Conservation (phyloP, 2,888 invertebrate genomes). For the Leucoptera coffeella region DNA sequence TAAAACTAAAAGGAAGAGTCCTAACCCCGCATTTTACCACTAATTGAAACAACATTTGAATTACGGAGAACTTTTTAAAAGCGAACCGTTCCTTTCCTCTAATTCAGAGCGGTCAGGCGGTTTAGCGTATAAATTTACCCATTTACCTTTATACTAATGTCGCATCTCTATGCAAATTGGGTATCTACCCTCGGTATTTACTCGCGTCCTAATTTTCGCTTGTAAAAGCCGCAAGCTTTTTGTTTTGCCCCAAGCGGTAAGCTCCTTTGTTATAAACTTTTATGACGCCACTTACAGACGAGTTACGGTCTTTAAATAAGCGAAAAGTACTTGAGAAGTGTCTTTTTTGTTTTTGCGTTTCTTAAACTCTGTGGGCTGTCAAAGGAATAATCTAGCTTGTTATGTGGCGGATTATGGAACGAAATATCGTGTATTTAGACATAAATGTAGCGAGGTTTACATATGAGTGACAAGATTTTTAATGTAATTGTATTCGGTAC, state of each 20-base stretch:
- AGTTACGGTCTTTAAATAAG: background rate
- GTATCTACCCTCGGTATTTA: slow-evolving; percentile 35
- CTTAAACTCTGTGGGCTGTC: too few relatives aligned
- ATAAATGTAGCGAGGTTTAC: too few relatives aligned
- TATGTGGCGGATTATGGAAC: too few relatives aligned
- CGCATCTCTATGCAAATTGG: slow-evolving; percentile 52
- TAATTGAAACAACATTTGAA: slow-evolving; percentile 4
- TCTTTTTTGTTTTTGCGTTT: background rate
- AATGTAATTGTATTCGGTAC: too few relatives aligned
- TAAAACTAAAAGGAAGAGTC: background rate
- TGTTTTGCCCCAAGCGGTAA: slow-evolving; percentile 3
- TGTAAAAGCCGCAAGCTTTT: slow-evolving; percentile 33
- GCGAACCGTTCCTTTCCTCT: slow-evolving; percentile 6
- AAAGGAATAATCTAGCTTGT: too few relatives aligned
- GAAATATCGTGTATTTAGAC: too few relatives aligned
- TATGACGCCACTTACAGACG: slow-evolving; percentile 3
- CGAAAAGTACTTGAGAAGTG: background rate
- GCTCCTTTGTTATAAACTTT: slow-evolving; percentile 5
- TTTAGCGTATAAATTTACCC: slow-evolving; percentile 2
- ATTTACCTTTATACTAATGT: slow-evolving; percentile 23
- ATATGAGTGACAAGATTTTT: too few relatives aligned
- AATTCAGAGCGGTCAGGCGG: slow-evolving; percentile 9
- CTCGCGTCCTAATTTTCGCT: slow-evolving; percentile 37
- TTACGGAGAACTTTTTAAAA: slow-evolving; percentile 4
- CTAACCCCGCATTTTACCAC: slow-evolving; percentile 1